phyloP scores from a whole-genome alignment of 2,113 vertebrate species.

The Typhlomys cinereus region DNA sequence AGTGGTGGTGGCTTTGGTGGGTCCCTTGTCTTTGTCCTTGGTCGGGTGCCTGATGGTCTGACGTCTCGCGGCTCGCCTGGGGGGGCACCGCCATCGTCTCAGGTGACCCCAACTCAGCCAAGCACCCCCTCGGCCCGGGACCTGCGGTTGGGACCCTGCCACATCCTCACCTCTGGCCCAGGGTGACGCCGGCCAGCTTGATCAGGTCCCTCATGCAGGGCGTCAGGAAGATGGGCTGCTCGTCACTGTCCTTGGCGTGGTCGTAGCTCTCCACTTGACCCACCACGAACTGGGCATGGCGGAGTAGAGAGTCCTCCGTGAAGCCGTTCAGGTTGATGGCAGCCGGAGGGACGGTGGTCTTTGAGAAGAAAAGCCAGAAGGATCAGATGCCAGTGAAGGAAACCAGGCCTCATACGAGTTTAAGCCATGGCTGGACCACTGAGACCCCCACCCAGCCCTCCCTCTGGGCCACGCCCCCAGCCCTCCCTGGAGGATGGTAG shows the following conservation, averaged over 20 bases:
- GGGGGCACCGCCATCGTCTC: neutral
- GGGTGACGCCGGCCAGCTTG: conserved; percentile 95
- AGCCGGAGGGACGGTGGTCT: conserved; percentile 96
- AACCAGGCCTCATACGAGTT: neutral
- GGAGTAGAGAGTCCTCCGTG: conserved; percentile 96
- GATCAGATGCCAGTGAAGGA: conserved; percentile 80
- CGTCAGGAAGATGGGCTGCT: conserved; percentile 95
- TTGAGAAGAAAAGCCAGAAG: conserved; percentile 46
- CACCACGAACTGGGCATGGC: conserved; percentile 98
- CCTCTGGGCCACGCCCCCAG: no score
- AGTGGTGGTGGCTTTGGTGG: conserved; percentile 97
- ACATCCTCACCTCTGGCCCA: conserved; percentile 92
- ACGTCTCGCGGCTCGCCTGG: conserved; percentile 91
- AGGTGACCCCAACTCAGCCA: conserved; percentile 40
- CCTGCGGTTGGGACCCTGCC: neutral
- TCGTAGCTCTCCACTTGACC: conserved; percentile 99
- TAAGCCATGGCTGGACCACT: conserved; percentile 78
- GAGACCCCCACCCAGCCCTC: conserved; percentile 53
- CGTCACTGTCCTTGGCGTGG: conserved; percentile 94
- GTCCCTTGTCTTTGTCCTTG: conserved; percentile 95
- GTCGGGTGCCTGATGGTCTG: conserved; percentile 93
- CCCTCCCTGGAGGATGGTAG: neutral
- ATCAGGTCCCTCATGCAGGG: conserved; percentile 98
- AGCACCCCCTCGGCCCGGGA: neutral
- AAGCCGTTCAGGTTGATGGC: conserved; percentile 96